phyloP scores from a whole-genome alignment of 2,113 vertebrate species.

The Dromaius novaehollandiae region DNA sequence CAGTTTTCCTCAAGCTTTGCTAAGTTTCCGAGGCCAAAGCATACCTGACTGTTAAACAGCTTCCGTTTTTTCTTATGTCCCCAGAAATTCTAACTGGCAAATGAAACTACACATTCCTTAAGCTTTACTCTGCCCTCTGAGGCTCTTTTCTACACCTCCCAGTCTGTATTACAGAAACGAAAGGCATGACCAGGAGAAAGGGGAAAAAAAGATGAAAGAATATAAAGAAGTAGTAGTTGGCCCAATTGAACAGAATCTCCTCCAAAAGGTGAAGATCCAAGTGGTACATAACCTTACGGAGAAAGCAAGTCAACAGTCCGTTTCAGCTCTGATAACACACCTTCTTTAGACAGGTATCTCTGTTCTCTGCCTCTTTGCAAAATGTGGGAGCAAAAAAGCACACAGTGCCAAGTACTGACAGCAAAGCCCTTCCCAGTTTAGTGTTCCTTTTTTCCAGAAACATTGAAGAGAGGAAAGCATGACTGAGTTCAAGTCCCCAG shows the following conservation, averaged over 20 bases:
- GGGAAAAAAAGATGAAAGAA: background rate
- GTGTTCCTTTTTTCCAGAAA: background rate
- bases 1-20: background rate
- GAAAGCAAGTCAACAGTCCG: background rate
- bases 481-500: background rate
- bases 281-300: background rate
- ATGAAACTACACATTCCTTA: background rate
- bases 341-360: background rate
- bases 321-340: background rate
- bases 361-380: background rate
- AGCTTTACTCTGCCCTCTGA: background rate
- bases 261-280: background rate
- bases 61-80: background rate
- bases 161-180: background rate
- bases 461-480: background rate
- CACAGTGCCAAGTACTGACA: background rate
- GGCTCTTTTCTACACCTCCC: background rate
- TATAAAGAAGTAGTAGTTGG: background rate
- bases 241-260: background rate
- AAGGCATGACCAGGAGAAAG: background rate
- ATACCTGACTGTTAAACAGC: background rate
- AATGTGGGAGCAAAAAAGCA: background rate
- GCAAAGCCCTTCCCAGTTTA: background rate
- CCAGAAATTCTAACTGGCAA: background rate
- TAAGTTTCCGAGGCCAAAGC: background rate